Evolutionary conservation across 2,888 invertebrate genomes (phyloP).

Genomic region (Tricholauxania praeusta): DNA sequence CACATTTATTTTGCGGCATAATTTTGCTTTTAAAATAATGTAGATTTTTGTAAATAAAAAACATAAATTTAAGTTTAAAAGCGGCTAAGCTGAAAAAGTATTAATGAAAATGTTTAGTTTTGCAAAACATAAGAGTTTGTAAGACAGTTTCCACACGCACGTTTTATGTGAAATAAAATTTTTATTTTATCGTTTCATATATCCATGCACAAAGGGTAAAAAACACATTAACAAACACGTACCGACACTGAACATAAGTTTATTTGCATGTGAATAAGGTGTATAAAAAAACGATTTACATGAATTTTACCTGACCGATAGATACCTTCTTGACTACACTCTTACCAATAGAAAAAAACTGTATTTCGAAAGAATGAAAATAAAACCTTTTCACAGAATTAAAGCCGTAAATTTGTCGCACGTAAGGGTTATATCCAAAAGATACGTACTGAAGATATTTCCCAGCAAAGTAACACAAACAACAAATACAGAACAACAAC

Average conservation of each 20-base stretch:
- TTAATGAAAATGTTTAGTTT: too few relatives aligned
- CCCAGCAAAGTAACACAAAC: background rate
- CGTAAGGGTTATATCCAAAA: constrained; percentile 47
- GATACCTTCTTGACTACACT: background rate
- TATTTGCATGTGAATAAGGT: constrained; percentile 11
- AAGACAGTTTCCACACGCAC: background rate
- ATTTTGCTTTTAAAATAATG: too few relatives aligned
- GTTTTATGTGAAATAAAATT: constrained; percentile 11
- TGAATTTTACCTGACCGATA: background rate
- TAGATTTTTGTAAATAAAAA: too few relatives aligned
- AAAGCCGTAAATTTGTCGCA: constrained; percentile 57
- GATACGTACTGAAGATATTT: background rate
- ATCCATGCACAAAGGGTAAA: background rate
- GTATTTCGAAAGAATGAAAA: background rate
- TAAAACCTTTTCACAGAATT: constrained; percentile 33
- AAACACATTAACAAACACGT: background rate
- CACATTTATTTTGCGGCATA: too few relatives aligned
- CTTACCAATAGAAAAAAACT: background rate
- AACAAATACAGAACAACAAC: background rate
- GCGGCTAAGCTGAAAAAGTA: too few relatives aligned
- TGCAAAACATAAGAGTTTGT: too few relatives aligned
- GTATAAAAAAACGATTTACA: background rate
- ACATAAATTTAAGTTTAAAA: too few relatives aligned
- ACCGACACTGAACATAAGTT: background rate
- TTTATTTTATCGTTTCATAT: constrained; percentile 17